Evolutionary conservation across 1,140 invertebrate genomes (phyloP), one percentile per base, ranked within the genome.

Genomic region (Lepeophtheirus salmonis): DNA sequence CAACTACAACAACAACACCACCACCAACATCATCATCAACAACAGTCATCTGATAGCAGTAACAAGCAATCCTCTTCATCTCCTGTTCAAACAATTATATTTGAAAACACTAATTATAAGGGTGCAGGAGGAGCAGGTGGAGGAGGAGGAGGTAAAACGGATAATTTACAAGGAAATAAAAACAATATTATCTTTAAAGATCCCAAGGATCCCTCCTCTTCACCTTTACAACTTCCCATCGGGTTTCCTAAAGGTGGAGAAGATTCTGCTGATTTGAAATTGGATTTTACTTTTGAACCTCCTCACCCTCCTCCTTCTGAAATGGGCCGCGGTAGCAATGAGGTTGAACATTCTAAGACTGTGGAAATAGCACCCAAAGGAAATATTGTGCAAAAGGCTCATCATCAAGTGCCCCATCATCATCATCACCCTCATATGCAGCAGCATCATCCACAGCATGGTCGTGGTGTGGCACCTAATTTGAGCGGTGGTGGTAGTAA

Each of bases 31-130:
- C 30, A 10, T 41, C 30, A n/a, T n/a, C n/a, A n/a, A n/a, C n/a
- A n/a, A n/a, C 22, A 17, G 0, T 18, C 4, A 12, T 24, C n/a
- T 24, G 60, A 61, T 26, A 62, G 62, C 14, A 60, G 55, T 30
- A 63, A 63, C 18, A 67, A 80, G n/a, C 83, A 86, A 68, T 80
- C 81, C 3, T 76, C 80, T 0, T 82, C 80, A 3, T 78, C 83
- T 1, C 83, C 85, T 0, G 84, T 89, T 14, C 83, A 87, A 67
- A 90, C 86, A 0, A 82, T 90, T 26, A 88, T 90, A 61, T 90
- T 90, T 68, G 88, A 90, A 68, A 90, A 90, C 70, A 89, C 86
- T 0, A 89, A 89, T 68, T 89, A 84, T 67, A 84, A 85, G 71
- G 78, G 79, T 60, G 70, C 70, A 52, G 10, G 25, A 17, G 16